Evolutionary conservation across 2,888 invertebrate genomes (phyloP).

Genomic region (Chaetogeoica ovagalla): DNA sequence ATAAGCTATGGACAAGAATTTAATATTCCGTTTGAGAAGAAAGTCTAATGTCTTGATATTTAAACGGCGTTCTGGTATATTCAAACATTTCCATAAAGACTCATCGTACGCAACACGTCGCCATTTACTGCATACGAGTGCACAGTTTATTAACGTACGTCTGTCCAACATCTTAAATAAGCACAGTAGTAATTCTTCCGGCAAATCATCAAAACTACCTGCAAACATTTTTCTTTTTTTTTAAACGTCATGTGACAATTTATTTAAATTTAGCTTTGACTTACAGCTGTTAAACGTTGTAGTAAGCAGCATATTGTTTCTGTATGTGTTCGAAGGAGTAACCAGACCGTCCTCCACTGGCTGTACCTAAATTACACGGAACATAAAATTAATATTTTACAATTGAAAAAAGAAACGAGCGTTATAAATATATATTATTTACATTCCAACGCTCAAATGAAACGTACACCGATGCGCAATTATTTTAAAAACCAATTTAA

Average conservation of each 20-base stretch:
- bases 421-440: neutral
- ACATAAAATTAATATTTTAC: neutral
- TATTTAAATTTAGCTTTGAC: neutral
- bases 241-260: neutral
- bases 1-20: slow-evolving; percentile 76
- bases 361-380: slow-evolving; percentile 29
- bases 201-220: slow-evolving; percentile 74
- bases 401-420: neutral
- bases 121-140: slow-evolving; percentile 78
- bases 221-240: slow-evolving; percentile 30
- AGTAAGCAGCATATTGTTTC: slow-evolving; percentile 7
- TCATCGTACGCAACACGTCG: slow-evolving; percentile 79
- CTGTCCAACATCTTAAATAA: slow-evolving; percentile 85
- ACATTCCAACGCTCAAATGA: no score
- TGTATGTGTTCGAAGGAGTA: slow-evolving; percentile 27
- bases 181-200: slow-evolving; percentile 83
- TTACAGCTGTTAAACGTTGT: slow-evolving; percentile 9
- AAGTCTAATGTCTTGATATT: slow-evolving; percentile 71
- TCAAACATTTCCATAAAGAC: slow-evolving; percentile 81
- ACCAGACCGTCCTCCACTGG: slow-evolving; percentile 32
- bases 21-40: slow-evolving; percentile 75
- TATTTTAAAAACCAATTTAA: no score
- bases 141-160: slow-evolving; percentile 70
- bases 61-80: slow-evolving; percentile 73
- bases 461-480: no score